These are phyloP conservation scores for Setophaga kirtlandii DNA, from an alignment of 2,113 vertebrate genomes.

Conservation along the genomic window DNA sequence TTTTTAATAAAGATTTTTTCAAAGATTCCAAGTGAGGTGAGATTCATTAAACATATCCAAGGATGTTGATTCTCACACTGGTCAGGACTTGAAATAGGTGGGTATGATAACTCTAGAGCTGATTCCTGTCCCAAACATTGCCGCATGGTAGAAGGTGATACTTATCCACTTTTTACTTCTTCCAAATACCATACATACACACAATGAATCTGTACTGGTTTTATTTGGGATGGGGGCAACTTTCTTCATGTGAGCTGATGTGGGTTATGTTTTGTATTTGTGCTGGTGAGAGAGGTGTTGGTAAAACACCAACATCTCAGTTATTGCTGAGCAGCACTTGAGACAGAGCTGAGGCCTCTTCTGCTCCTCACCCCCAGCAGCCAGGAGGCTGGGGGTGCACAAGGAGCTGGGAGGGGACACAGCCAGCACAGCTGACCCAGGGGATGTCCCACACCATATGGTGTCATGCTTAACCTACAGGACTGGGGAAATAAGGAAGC, in stretches of 20 bases:
- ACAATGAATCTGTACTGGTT: neutral
- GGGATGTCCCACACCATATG: rapidly evolving
- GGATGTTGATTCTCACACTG: neutral
- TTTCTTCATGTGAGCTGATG: neutral
- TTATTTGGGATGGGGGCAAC: neutral
- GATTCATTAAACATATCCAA: neutral
- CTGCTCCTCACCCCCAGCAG: neutral
- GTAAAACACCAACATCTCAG: rapidly evolving
- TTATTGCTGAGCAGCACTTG: neutral
- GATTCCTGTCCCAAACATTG: neutral
- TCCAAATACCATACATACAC: neutral
- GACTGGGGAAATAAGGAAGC: neutral
- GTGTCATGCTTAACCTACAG: neutral
- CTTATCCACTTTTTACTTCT: neutral
- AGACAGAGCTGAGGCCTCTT: neutral
- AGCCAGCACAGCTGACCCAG: neutral
- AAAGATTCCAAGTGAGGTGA: neutral
- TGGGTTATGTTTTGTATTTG: neutral
- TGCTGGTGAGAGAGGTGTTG: neutral
- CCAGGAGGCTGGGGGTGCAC: rapidly evolving
- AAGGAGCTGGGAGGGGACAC: neutral
- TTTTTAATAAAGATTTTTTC: neutral
- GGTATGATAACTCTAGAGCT: neutral
- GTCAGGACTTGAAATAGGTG: neutral
- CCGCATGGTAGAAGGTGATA: neutral